Conservation (phyloP, 2,888 invertebrate genomes). For the Leucoptera coffeella region DNA sequence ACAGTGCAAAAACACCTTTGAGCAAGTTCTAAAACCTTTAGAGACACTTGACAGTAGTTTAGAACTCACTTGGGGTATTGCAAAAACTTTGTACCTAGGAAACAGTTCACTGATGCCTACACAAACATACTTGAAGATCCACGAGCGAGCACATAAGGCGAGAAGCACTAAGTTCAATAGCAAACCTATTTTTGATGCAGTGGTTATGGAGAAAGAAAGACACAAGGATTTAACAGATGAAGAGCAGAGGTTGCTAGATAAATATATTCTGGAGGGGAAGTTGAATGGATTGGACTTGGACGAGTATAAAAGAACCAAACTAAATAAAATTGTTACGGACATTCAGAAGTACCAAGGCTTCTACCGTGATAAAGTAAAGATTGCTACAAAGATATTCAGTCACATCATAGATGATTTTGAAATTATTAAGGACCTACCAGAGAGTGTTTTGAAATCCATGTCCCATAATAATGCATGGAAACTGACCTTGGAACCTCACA, state of each 20-base stretch:
- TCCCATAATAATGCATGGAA: conserved; percentile 75
- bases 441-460: conserved; percentile 58
- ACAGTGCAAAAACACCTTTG: conserved; percentile 56
- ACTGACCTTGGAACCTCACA: conserved; percentile 66
- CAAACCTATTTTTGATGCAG: conserved; percentile 60
- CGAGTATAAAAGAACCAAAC: conserved; percentile 36
- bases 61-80: conserved; percentile 81
- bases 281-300: conserved; percentile 73
- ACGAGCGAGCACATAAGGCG: conserved; percentile 71
- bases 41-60: conserved; percentile 69
- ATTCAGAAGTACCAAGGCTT: conserved; percentile 50
- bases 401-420: conserved; percentile 61
- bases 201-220: conserved; percentile 49
- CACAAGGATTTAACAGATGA: conserved; percentile 46
- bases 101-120: conserved; percentile 76
- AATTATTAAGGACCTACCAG: conserved; percentile 69
- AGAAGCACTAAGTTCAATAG: conserved; percentile 69
- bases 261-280: conserved; percentile 75
- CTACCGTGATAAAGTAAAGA: conserved; percentile 63
- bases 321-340: conserved; percentile 40
- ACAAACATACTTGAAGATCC: conserved; percentile 70
- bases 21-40: conserved; percentile 65
- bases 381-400: conserved; percentile 60
- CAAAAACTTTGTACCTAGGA: conserved; percentile 76
- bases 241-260: conserved; percentile 66